These are phyloP conservation scores for Pilophorus perplexus DNA, from an alignment of 2,888 invertebrate genomes.

Conservation along the genomic window DNA sequence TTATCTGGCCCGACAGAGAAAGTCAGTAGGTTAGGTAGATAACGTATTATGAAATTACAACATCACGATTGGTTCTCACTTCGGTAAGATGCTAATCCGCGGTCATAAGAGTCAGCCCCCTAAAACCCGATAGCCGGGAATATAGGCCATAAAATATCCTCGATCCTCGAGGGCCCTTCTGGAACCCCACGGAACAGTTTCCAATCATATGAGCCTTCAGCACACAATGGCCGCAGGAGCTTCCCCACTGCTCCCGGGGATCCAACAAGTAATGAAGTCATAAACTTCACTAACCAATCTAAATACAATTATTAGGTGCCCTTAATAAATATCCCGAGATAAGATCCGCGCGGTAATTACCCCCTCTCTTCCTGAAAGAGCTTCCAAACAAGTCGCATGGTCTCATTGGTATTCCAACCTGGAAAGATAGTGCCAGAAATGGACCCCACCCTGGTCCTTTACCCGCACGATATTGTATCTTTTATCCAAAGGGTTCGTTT, in stretches of 20 bases:
- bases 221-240: constrained; percentile 15
- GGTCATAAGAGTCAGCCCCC: constrained; percentile 6
- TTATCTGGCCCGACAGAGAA: too few relatives aligned
- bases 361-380: constrained; percentile 26
- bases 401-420: constrained; percentile 35
- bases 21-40: too few relatives aligned
- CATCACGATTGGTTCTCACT: not conserved
- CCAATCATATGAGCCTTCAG: constrained; percentile 36
- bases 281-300: constrained; percentile 38
- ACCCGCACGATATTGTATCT: constrained; percentile 1
- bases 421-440: constrained; percentile 34
- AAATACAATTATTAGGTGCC: constrained; percentile 40
- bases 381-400: constrained; percentile 37
- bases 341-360: constrained; percentile 40
- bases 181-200: constrained; percentile 6
- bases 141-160: constrained; percentile 11
- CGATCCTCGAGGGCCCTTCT: not conserved
- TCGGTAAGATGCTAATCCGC: constrained; percentile 5
- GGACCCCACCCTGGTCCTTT: constrained; percentile 7
- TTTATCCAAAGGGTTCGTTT: not conserved
- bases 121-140: constrained; percentile 7
- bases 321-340: constrained; percentile 28
- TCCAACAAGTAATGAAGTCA: constrained; percentile 36
- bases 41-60: too few relatives aligned
- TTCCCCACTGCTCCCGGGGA: not conserved